phyloP scores from a whole-genome alignment of 2,113 vertebrate genomes.

The Hyaena hyaena region DNA sequence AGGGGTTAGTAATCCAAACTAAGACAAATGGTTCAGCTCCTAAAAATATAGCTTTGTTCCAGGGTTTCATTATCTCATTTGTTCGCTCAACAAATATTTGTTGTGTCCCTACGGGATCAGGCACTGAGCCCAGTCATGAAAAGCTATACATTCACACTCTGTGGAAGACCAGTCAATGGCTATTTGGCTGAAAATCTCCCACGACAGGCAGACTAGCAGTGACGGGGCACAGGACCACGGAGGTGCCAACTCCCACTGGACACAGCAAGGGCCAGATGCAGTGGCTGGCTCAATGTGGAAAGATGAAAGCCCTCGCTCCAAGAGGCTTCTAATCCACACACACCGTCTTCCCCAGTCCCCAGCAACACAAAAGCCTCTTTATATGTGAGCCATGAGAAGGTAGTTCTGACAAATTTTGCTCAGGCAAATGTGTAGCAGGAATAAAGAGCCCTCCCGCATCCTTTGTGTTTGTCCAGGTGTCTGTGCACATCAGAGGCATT shows the following conservation, averaged over 20 bases:
- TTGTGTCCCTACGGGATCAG: neutral
- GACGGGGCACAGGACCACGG: neutral
- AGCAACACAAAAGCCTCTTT: constrained; percentile 60
- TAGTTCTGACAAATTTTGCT: neutral
- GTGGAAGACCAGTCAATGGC: neutral
- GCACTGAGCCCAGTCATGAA: neutral
- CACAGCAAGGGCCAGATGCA: neutral
- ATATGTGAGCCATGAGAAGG: neutral
- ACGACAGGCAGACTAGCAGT: neutral
- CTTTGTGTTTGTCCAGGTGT: constrained; percentile 77
- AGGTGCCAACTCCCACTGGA: neutral
- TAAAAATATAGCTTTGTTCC: neutral
- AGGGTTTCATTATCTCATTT: neutral
- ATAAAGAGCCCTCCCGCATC: neutral
- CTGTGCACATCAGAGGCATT: constrained; percentile 54
- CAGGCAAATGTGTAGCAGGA: neutral
- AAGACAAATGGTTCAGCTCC: neutral
- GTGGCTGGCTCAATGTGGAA: neutral
- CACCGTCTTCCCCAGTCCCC: neutral
- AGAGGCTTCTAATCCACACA: neutral
- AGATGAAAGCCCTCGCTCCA: constrained; percentile 23
- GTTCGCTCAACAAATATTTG: neutral
- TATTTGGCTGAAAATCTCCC: neutral
- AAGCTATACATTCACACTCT: neutral
- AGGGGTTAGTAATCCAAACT: neutral